phyloP scores from a whole-genome alignment of 2,797 vertebrate genomes.

The Enteromius unitaeniatus region DNA sequence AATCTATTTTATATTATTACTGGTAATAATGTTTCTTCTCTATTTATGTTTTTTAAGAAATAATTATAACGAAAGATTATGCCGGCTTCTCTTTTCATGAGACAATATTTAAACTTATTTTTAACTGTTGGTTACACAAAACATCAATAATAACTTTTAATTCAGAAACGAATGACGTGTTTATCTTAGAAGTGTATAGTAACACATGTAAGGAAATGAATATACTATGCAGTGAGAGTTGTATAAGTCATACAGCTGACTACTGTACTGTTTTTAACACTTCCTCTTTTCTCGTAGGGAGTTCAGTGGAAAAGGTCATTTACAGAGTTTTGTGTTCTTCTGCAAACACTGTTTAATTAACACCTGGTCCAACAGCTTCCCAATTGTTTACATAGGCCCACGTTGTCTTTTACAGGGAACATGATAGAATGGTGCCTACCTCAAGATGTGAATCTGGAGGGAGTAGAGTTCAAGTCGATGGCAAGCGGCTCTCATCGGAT shows the following conservation, averaged over 20 bases:
- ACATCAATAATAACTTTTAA: not conserved
- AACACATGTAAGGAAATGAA: constrained; percentile 7
- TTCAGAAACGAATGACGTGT: not conserved
- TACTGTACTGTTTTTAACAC: constrained; percentile 30
- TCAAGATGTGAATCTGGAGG: constrained; percentile 94
- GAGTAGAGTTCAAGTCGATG: constrained; percentile 98
- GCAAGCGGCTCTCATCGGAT: constrained; percentile 97
- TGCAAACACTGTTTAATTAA: constrained; percentile 22
- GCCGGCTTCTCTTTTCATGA: not conserved
- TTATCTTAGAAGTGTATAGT: not conserved
- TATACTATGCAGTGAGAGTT: constrained; percentile 23
- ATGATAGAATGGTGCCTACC: constrained; percentile 98
- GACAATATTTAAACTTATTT: not conserved
- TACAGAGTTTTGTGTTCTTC: not conserved
- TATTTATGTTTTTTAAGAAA: not conserved
- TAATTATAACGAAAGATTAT: not conserved
- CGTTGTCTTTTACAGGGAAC: constrained; percentile 83
- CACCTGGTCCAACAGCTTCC: constrained; percentile 18
- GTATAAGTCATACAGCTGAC: constrained; percentile 39
- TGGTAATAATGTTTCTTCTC: not conserved
- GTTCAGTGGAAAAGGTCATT: not conserved
- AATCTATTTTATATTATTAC: not conserved
- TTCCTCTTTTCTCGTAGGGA: constrained; percentile 27
- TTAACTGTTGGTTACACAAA: not conserved
- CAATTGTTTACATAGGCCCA: not conserved